phyloP scores from a whole-genome alignment of 2,888 invertebrate species.

The Adela reaumurella region DNA sequence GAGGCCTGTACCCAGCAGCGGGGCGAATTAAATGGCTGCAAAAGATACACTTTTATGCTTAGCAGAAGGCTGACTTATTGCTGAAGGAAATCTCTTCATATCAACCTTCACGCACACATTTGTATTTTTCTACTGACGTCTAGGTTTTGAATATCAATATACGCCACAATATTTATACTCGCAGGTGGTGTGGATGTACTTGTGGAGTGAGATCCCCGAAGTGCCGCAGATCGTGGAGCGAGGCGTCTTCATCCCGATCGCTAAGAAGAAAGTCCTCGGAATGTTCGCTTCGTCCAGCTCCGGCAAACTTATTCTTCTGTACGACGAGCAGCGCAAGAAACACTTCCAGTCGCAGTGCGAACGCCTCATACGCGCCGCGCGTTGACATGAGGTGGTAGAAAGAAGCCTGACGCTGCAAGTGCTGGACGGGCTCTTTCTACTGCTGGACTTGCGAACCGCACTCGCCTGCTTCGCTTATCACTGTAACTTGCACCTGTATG shows the following conservation, averaged over 20 bases:
- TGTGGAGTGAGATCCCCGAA: slow-evolving; percentile 72
- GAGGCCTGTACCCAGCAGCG: too few species aligned
- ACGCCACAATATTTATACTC: too few species aligned
- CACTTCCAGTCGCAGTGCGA: slow-evolving; percentile 40
- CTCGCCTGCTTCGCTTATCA: slow-evolving; percentile 35
- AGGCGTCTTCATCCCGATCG: slow-evolving; percentile 64
- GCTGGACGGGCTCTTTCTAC: slow-evolving; percentile 44
- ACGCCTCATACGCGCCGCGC: slow-evolving; percentile 29
- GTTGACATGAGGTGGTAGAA: slow-evolving; percentile 49
- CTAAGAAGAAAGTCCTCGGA: slow-evolving; percentile 58
- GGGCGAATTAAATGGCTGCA: too few species aligned
- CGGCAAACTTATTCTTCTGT: slow-evolving; percentile 55
- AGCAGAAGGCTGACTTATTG: too few species aligned
- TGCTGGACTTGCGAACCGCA: slow-evolving; percentile 39
- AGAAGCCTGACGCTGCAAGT: slow-evolving; percentile 24
- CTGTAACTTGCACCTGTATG: slow-evolving; percentile 39
- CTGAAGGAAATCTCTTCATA: too few species aligned
- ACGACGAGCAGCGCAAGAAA: slow-evolving; percentile 43
- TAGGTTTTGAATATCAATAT: too few species aligned
- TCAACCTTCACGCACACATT: too few species aligned
- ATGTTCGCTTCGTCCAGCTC: slow-evolving; percentile 62
- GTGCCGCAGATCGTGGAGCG: slow-evolving; percentile 63
- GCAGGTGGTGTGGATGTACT: slow-evolving; percentile 74
- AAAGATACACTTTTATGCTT: too few species aligned
- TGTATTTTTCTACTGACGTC: too few species aligned